Evolutionary conservation across 2,113 vertebrate genomes (phyloP), one percentile per base, ranked within the genome.

Genomic region (Varanus komodoensis): DNA sequence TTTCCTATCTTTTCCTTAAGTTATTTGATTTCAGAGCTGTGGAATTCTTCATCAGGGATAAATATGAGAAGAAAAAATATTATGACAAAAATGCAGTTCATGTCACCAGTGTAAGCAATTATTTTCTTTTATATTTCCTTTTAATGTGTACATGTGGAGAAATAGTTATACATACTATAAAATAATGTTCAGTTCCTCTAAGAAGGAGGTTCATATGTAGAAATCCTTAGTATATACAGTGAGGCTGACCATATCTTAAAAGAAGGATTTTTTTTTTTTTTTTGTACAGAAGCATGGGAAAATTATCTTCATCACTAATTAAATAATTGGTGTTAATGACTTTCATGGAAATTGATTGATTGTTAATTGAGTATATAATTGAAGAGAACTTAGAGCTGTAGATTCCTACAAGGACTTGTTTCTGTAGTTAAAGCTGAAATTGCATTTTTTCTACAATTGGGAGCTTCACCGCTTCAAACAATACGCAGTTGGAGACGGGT

Each of bases 11-110:
- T 1, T 96, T 97, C 98, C 98, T 99, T 98, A 98, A 98, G 95
- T 71, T 85, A 64, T 73, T 38, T 96, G 67, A 97, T 96, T 95
- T 89, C 97, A 99, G 99, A 99, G 98, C 99, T 78, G 99, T 99
- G 97, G 99, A 99, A 93, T 98, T 99, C 96, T 99, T 99, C 97
- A 99, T 99, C 97, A 98, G 99, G 96, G 99, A 99, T 97, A 99
- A 99, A 95, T 99, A 99, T 0, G 99, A 99, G 96, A 99, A 98
- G 97, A 99, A 99, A 98, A 99, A 99, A 95, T 99, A 99, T 94
- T 98, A 98, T 0, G 97, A 99, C 96, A 98, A 98, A 97, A 98
- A 98, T 91, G 98, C 97, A 54, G 48, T 94, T 94, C 97, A 97
- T 89, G 86, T 97, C 94, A 95, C 97, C 94, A 97, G 96, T 91